Base-by-base conservation (phyloP, 1,140 invertebrate species). In the Drosophila setifemur region DNA sequence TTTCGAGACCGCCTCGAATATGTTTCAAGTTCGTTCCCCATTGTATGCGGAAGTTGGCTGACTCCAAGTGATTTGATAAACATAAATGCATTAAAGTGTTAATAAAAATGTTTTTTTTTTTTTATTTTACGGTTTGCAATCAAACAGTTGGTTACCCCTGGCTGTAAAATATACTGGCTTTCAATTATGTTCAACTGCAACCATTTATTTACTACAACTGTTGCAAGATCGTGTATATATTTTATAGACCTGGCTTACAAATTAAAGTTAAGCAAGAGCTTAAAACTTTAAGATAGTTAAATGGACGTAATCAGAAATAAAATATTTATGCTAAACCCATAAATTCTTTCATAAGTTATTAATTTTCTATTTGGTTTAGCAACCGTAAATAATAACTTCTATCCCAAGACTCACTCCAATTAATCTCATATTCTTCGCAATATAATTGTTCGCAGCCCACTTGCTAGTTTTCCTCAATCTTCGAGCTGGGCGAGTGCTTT, bases 11-110 rank as follows among this genome's bases (percentile, higher is more conserved):
- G 33, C 9, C 16, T 49, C 11, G 11, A 21, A 49, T 57, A 37
- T 81, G 44, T 67, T 77, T 73, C 78, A 83, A 77, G 73, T 78
- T 77, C 61, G 78, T 60, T 82, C 39, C 54, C 61, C 50, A 57
- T 48, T 45, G 54, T 25, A 54, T 50, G 68, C 63, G 75, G 76
- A 81, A 81, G 76, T 58, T 26, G 53, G 50, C 19, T 37, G 2
- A 33, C 28, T 33, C 43, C 8, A 37, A 29, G 31, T 31, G 37
- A 52, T 45, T 63, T 37, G 61, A 68, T 73, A 14, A 55, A 63
- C 55, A 64, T 47, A 57, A 61, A 63, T 39, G 57, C 57, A 28
- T 63, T 18, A 39, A 63, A 53, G 49, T 11, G 29, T 31, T 4
- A n/a, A 31, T n/a, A 31, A 31, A 12, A 4, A 49, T 35, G 29